Percentiles rank a stretch among this genome's conserved stretches.
Evolutionary conservation across 1,140 invertebrate species (phyloP).

Genomic region (Mya arenaria): DNA sequence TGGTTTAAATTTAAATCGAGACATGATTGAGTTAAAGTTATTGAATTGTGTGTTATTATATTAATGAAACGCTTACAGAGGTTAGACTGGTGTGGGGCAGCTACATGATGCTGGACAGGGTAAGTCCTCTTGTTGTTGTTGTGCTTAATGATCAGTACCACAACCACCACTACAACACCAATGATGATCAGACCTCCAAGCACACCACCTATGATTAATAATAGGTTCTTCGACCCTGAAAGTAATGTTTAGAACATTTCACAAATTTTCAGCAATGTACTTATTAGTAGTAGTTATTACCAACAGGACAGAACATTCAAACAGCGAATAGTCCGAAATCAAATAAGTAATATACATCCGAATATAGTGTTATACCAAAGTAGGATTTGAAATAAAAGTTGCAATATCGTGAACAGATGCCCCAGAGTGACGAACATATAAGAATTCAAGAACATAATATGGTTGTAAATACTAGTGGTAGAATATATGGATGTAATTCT

Average conservation of each 20-base stretch:
- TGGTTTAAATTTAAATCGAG: background rate
- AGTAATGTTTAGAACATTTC: background rate
- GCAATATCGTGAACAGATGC: too few species aligned
- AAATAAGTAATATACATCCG: background rate
- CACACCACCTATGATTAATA: conserved; percentile 19
- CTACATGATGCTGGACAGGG: background rate
- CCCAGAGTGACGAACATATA: too few species aligned
- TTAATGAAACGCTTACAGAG: background rate
- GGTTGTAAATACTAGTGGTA: too few species aligned
- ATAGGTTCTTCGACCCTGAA: conserved; percentile 1
- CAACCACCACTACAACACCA: background rate
- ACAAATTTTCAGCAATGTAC: background rate
- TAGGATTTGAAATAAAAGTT: too few species aligned
- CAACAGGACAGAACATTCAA: background rate
- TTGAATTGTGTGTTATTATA: background rate
- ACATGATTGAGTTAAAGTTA: background rate
- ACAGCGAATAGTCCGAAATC: background rate
- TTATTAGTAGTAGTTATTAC: background rate
- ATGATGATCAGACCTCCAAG: conserved; percentile 30
- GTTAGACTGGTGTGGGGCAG: background rate
- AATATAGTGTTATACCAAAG: background rate
- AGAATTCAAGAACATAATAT: too few species aligned
- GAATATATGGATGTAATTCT: too few species aligned
- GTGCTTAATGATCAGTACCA: conserved; percentile 10
- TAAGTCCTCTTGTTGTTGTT: conserved; percentile 12